Evolutionary conservation across 2,113 vertebrate genomes (phyloP), one percentile per base, ranked within the genome.

Genomic region (Dermatemys mawii): DNA sequence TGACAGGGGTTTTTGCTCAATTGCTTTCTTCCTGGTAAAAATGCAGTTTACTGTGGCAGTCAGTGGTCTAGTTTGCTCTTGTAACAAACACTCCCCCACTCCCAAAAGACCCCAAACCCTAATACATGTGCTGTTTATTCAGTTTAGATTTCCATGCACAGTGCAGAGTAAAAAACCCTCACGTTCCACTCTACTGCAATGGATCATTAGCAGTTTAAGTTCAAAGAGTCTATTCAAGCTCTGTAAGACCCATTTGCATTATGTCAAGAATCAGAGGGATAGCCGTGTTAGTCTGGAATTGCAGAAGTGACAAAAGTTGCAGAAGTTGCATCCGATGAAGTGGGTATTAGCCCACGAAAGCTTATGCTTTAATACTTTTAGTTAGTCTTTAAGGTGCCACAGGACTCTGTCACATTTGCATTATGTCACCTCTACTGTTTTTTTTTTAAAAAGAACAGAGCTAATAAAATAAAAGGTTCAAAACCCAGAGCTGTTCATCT

Each of bases 11-110:
- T 38, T 82, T 88, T 87, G 91, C 76, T 84, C 86, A 96, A 94
- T 94, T 89, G 90, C 86, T 97, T 96, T 88, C 95, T 95, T 96
- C 90, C 91, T 84, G 75, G 78, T 81, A 78, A 44, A 44, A 46
- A 41, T 44, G 7, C 41, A 75, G 26, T 27, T 44, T 26, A 44
- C 70, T 41, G 24, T 2, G 1, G 67, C n/a, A 73, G 38, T 22
- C n/a, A 24, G 7, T 24, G 22, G 8, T 73, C n/a, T 41, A 75
- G 11, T 75, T 75, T 26, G 24, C 41, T 44, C 73, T 46, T 44
- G 41, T 6, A 53, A 50, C 11, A 38, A n/a, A 24, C 48, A 54
- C 11, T 3, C 27, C 7, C 14, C 49, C 35, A 3, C 22, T 26
- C 26, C 12, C 4, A 53, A 38, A 76, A 38, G 32, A 7, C 14